Evolutionary conservation across 2,888 invertebrate genomes (phyloP).

Genomic region (Phasia obesa): DNA sequence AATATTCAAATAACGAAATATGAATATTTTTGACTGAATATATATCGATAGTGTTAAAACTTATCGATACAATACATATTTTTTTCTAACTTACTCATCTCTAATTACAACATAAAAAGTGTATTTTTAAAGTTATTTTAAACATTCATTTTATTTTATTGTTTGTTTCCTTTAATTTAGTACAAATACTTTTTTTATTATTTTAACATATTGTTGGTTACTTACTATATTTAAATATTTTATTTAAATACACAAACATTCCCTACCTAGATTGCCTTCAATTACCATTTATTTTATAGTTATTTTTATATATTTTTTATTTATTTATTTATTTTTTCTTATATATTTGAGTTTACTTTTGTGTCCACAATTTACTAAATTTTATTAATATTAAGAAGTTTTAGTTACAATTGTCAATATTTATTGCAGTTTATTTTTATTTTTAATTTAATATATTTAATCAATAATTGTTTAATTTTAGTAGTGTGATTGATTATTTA

Average conservation of each 20-base stretch:
- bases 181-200: slow-evolving; percentile 46
- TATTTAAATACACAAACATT: slow-evolving; percentile 72
- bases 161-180: slow-evolving; percentile 10
- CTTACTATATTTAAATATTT: slow-evolving; percentile 3
- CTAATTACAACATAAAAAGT: too few species aligned
- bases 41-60: too few species aligned
- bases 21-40: too few species aligned
- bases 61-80: too few species aligned
- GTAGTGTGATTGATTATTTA: slow-evolving; percentile 27
- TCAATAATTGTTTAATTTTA: slow-evolving; percentile 10
- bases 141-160: background rate
- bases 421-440: slow-evolving; percentile 54
- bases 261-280: slow-evolving; percentile 81
- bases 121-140: too few species aligned
- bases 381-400: slow-evolving; percentile 34
- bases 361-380: slow-evolving; percentile 63
- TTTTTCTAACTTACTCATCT: too few species aligned
- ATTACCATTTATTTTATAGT: slow-evolving; percentile 75
- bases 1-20: too few species aligned
- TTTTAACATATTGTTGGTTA: slow-evolving; percentile 12
- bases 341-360: slow-evolving; percentile 37
- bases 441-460: slow-evolving; percentile 1
- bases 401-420: slow-evolving; percentile 56
- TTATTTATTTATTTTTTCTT: slow-evolving; percentile 36
- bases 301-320: slow-evolving; percentile 45